A percentile compares a stretch with the other conserved stretches of the same genome.
Evolutionary conservation across 2,797 vertebrate species (phyloP).

Genomic region (Spinus pinus): DNA sequence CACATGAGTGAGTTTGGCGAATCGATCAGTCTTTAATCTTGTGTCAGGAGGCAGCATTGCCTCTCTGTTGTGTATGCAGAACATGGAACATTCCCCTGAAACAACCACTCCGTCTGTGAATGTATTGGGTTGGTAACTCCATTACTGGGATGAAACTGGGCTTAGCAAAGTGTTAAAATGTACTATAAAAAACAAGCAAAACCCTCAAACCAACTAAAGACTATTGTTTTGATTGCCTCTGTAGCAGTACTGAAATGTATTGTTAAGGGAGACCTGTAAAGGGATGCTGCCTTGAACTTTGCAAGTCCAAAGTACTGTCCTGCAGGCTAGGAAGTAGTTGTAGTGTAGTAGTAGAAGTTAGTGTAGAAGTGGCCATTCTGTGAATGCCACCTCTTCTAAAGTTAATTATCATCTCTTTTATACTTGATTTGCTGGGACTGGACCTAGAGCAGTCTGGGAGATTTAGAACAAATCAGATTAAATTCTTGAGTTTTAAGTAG

Average conservation of each 20-base stretch:
- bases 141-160: neutral
- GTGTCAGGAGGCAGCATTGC: accelerated
- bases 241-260: neutral
- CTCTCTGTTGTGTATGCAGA: neutral
- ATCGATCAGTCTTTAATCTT: neutral
- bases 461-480: neutral
- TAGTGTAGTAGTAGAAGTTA: no score
- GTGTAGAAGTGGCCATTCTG: neutral
- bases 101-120: neutral
- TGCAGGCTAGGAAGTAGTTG: neutral
- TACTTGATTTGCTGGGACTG: neutral
- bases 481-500: neutral
- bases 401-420: neutral
- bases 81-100: neutral
- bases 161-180: neutral
- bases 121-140: neutral
- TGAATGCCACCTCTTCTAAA: neutral
- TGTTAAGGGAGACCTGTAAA: neutral
- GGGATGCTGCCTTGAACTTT: neutral
- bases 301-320: neutral
- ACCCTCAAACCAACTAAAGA: accelerated
- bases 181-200: neutral
- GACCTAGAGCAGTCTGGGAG: neutral
- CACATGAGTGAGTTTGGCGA: neutral
- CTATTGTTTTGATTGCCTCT: neutral